Conservation (phyloP, 2,113 vertebrate species). For the Datnioides undecimradiatus region DNA sequence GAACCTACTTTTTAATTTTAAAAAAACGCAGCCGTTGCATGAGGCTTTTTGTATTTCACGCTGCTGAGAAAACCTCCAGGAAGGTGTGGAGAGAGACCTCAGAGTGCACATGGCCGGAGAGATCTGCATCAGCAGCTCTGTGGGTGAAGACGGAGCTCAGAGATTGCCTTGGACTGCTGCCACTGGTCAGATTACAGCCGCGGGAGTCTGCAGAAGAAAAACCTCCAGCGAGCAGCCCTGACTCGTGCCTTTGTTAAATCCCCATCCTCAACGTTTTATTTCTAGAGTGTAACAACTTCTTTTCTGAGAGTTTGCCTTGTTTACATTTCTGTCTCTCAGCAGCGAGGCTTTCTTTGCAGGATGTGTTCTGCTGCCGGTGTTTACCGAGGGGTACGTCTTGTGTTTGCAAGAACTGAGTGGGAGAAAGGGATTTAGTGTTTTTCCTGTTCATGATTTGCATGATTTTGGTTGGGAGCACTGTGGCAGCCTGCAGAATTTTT, state of each 20-base stretch:
- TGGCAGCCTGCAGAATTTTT: conserved; percentile 42
- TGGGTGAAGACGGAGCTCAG: not conserved
- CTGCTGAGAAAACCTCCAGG: not conserved
- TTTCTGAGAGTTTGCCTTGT: conserved; percentile 39
- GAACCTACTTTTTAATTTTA: not conserved
- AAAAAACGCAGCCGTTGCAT: not conserved
- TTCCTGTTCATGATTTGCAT: conserved; percentile 46
- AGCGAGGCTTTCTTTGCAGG: conserved; percentile 15
- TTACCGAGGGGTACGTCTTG: conserved; percentile 39
- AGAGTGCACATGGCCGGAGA: not conserved
- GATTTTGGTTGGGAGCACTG: conserved; percentile 46
- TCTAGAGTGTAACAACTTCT: conserved; percentile 30
- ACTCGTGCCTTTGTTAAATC: conserved; percentile 20
- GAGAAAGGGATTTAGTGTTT: conserved; percentile 46
- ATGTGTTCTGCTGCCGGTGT: conserved; percentile 52
- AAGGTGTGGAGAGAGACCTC: not conserved
- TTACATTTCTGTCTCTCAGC: conserved; percentile 46
- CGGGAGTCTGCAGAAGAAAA: conserved; percentile 13
- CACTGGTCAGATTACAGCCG: conserved; percentile 30
- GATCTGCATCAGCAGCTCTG: conserved; percentile 27
- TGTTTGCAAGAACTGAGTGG: conserved; percentile 46
- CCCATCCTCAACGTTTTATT: conserved; percentile 17
- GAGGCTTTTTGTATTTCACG: not conserved
- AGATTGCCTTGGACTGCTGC: conserved; percentile 9
- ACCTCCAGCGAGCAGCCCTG: conserved; percentile 3